Evolutionary conservation across 2,797 vertebrate species (phyloP).

Genomic region (Karalla daura): DNA sequence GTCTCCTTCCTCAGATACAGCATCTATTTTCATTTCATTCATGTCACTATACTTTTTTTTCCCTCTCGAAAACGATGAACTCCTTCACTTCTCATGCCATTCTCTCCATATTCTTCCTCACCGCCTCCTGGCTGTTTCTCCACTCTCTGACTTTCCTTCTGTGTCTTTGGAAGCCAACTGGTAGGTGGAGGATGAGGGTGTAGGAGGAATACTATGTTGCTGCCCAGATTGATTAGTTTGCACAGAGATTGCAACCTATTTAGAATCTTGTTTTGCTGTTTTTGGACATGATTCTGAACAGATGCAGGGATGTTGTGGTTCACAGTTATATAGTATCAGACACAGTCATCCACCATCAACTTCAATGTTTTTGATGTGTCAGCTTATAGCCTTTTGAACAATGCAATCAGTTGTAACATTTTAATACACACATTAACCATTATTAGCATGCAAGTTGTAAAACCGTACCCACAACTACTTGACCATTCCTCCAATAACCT

Average conservation of each 20-base stretch:
- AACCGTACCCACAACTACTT: too few species aligned
- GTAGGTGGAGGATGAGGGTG: conserved; percentile 35
- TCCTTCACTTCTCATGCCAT: conserved; percentile 37
- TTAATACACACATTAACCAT: too few species aligned
- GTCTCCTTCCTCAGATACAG: conserved; percentile 15
- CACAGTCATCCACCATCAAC: too few species aligned
- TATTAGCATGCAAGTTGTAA: too few species aligned
- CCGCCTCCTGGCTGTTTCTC: conserved; percentile 18
- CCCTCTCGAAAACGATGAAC: background rate
- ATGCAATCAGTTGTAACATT: too few species aligned
- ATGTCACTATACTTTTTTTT: background rate
- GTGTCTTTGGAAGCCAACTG: conserved; percentile 33
- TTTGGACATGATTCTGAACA: too few species aligned
- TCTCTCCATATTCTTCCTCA: conserved; percentile 30
- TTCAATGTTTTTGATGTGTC: too few species aligned
- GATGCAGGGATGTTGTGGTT: too few species aligned
- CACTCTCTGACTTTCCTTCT: conserved; percentile 32
- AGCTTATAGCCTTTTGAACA: too few species aligned
- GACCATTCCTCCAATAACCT: too few species aligned
- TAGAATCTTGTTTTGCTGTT: background rate
- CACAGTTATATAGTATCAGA: background rate
- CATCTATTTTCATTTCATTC: conserved; percentile 28
- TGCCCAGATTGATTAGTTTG: conserved; percentile 37
- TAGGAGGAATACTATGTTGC: conserved; percentile 58
- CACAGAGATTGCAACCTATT: conserved; percentile 7